Evolutionary conservation across 1,140 invertebrate genomes (phyloP), one percentile per base, ranked within the genome.

Genomic region (Coenobita brevimanus): DNA sequence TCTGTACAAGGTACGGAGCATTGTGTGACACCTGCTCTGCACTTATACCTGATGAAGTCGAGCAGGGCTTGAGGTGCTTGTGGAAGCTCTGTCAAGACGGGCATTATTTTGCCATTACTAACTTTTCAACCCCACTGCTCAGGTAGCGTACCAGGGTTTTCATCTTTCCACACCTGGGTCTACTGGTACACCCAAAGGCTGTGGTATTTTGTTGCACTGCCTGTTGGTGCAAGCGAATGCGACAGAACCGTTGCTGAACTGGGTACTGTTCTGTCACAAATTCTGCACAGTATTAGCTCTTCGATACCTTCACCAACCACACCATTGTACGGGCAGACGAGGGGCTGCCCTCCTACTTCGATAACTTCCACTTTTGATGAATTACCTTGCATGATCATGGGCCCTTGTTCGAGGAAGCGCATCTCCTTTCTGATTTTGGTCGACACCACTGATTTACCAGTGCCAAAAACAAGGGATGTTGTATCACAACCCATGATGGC

Each of bases 401-500:
- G 13, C 67, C 10, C 10, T 15, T 15, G 13, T 27, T 27, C 67
- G 27, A 27, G 27, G 67, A 69, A 69, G 27, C 27, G 27, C 67
- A 27, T 27, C 10, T 27, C 27, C 8, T 10, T 15, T 10, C 27
- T 69, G 13, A 69, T 10, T 27, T 30, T 69, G 13, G 10, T 69
- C 67, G 27, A 69, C 10, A 27, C 67, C 27, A 27, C 67, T 69
- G 67, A 13, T 69, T 69, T 69, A 27, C 67, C 67, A 69, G 27
- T 69, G 13, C 13, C 10, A 27, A 10, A 69, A 10, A 69, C 13
- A 15, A 10, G 10, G 10, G 67, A 69, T 27, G 67, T 69, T 10
- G 67, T 69, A 69, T 69, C 67, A 69, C 67, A 69, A 69, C 67
- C 67, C 67, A 69, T 10, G 67, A 69, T 10, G 10, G 13, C 67